These are phyloP conservation scores for Antheraea mylitta DNA, from an alignment of 1,140 invertebrate species.

Conservation along the genomic window DNA sequence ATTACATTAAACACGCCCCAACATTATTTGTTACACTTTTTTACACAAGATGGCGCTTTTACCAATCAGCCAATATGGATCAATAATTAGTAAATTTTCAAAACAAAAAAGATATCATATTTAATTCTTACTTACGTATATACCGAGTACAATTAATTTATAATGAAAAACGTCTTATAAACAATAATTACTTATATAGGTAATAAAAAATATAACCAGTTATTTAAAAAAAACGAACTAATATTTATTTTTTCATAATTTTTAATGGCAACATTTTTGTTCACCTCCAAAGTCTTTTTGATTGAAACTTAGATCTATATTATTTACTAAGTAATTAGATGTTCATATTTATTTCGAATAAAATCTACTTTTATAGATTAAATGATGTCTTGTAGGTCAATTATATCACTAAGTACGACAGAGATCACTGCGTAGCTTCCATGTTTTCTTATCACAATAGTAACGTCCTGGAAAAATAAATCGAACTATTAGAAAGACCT, in stretches of 20 bases:
- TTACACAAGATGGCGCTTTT: too few relatives aligned
- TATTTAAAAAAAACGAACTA: too few relatives aligned
- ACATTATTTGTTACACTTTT: too few relatives aligned
- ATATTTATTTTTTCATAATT: neutral
- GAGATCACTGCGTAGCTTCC: conserved; percentile 70
- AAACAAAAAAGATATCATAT: too few relatives aligned
- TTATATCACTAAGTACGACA: conserved; percentile 16
- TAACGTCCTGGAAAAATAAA: neutral
- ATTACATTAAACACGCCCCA: too few relatives aligned
- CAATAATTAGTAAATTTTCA: too few relatives aligned
- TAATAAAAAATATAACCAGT: neutral
- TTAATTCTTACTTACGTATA: too few relatives aligned
- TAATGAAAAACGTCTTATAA: neutral
- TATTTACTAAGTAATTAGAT: neutral
- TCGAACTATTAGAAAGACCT: neutral
- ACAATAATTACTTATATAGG: neutral
- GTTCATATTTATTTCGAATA: neutral
- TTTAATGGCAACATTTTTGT: conserved; percentile 4
- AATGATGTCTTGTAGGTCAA: neutral
- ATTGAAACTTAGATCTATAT: neutral
- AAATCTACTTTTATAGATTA: neutral
- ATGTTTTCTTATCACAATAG: conserved; percentile 19
- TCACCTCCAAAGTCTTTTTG: neutral
- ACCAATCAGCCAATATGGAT: too few relatives aligned
- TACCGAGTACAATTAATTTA: too few relatives aligned